Evolutionary conservation across 2,888 invertebrate genomes (phyloP).

Genomic region (Acleris cristana): DNA sequence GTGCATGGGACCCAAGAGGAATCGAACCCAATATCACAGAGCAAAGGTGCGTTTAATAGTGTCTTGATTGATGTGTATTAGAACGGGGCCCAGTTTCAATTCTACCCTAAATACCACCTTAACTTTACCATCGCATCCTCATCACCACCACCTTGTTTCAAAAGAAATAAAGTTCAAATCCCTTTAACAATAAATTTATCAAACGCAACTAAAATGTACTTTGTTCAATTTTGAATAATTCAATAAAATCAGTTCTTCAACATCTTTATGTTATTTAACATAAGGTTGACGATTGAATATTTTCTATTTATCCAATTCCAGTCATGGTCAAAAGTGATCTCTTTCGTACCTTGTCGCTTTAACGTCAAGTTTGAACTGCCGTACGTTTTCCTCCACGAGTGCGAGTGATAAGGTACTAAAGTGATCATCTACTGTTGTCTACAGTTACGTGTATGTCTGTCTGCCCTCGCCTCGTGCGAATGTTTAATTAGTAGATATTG

Average conservation of each 20-base stretch:
- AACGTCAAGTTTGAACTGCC: no score
- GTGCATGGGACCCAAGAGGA: conserved; percentile 45
- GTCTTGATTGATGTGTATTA: conserved; percentile 72
- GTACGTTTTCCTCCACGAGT: no score
- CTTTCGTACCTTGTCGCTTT: no score
- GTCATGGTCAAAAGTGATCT: no score
- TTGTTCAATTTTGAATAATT: background rate
- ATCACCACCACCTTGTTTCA: background rate
- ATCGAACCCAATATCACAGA: conserved; percentile 52
- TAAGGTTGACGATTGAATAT: no score
- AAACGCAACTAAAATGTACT: background rate
- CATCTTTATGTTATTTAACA: no score
- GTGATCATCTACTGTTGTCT: no score
- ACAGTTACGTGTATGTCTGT: no score
- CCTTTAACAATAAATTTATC: background rate
- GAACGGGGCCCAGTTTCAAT: conserved; percentile 44
- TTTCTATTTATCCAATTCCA: no score
- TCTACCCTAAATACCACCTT: conserved; percentile 11
- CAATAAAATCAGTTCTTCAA: background rate
- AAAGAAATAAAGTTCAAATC: background rate
- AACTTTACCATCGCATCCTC: background rate
- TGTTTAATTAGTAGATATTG: no score
- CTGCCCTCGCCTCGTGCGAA: no score
- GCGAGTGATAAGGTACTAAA: no score
- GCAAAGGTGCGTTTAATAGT: conserved; percentile 74